These are phyloP conservation scores for Paedocypris micromegethes DNA, from an alignment of 2,797 vertebrate species.

Conservation along the genomic window DNA sequence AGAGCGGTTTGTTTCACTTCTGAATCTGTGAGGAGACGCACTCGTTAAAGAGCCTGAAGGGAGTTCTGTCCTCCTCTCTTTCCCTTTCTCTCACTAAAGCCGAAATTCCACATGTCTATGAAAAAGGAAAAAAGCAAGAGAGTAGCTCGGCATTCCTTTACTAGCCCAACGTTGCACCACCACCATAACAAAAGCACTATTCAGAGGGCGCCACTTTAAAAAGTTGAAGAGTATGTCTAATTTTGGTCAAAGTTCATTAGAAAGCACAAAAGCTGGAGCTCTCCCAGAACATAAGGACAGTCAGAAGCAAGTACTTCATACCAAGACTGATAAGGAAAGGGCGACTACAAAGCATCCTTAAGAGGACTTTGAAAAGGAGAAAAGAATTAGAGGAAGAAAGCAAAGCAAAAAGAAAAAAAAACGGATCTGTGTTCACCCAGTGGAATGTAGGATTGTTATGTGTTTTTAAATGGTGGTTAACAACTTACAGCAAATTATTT, in stretches of 20 bases:
- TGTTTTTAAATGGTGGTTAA: slow-evolving; percentile 48
- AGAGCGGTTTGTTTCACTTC: slow-evolving; percentile 41
- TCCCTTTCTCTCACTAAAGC: slow-evolving; percentile 45
- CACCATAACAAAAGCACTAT: slow-evolving; percentile 69
- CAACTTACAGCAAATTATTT: slow-evolving; percentile 50
- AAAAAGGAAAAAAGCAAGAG: slow-evolving; percentile 62
- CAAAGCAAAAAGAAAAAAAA: slow-evolving; percentile 34
- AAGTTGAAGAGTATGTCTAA: slow-evolving; percentile 79
- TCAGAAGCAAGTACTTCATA: slow-evolving; percentile 71
- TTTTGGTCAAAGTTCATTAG: slow-evolving; percentile 80
- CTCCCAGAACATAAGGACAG: slow-evolving; percentile 72
- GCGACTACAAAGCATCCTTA: slow-evolving; percentile 68
- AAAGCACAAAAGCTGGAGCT: slow-evolving; percentile 72
- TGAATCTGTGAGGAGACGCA: slow-evolving; percentile 44
- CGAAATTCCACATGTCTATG: slow-evolving; percentile 68
- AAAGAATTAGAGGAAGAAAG: slow-evolving; percentile 53
- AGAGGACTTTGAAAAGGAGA: slow-evolving; percentile 60
- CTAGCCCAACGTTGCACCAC: slow-evolving; percentile 45
- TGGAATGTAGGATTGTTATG: slow-evolving; percentile 49
- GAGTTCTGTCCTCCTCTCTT: slow-evolving; percentile 44
- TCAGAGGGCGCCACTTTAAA: slow-evolving; percentile 69
- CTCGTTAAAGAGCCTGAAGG: slow-evolving; percentile 53
- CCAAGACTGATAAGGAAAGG: slow-evolving; percentile 69
- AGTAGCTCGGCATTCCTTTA: slow-evolving; percentile 65
- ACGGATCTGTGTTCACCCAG: slow-evolving; percentile 52